Percentiles rank a stretch among this genome's conserved stretches.
Evolutionary conservation across 2,888 invertebrate species (phyloP).

Genomic region (Empis livida): DNA sequence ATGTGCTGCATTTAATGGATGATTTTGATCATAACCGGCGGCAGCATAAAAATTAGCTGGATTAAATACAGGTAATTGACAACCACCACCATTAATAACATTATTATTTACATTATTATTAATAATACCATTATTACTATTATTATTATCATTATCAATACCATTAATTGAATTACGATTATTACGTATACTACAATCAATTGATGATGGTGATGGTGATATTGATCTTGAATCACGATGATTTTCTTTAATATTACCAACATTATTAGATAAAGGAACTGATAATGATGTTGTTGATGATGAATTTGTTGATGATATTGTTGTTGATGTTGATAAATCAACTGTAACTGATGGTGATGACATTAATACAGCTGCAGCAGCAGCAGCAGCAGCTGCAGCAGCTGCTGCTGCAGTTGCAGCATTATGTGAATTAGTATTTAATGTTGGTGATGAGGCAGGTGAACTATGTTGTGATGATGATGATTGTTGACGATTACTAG

Average conservation of each 20-base stretch:
- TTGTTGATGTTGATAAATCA: conserved; percentile 4
- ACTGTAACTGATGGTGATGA: background rate
- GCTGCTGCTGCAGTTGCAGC: conserved; percentile 11
- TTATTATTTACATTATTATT: background rate
- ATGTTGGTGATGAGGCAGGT: conserved; percentile 8
- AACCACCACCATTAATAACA: conserved; percentile 27
- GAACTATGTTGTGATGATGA: conserved; percentile 12
- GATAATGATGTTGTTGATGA: background rate
- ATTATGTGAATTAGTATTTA: conserved; percentile 14
- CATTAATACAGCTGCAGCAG: conserved; percentile 25
- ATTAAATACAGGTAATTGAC: conserved; percentile 35
- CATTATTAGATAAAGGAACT: conserved; percentile 4
- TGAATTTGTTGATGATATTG: background rate
- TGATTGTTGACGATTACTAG: conserved; percentile 14
- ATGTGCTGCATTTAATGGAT: conserved; percentile 30
- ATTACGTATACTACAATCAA: background rate
- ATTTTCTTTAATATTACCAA: conserved; percentile 11
- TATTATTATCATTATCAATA: background rate
- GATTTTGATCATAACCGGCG: conserved; percentile 31
- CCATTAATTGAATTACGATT: background rate
- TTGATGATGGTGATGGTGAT: background rate
- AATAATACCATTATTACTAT: background rate
- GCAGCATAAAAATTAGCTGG: conserved; percentile 35
- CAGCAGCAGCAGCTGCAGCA: conserved; percentile 30
- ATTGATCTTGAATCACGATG: conserved; percentile 5